A percentile compares a stretch with the other conserved stretches of the same genome.
Evolutionary conservation across 1,140 invertebrate species (phyloP).

Genomic region (Platorchestia sp.): DNA sequence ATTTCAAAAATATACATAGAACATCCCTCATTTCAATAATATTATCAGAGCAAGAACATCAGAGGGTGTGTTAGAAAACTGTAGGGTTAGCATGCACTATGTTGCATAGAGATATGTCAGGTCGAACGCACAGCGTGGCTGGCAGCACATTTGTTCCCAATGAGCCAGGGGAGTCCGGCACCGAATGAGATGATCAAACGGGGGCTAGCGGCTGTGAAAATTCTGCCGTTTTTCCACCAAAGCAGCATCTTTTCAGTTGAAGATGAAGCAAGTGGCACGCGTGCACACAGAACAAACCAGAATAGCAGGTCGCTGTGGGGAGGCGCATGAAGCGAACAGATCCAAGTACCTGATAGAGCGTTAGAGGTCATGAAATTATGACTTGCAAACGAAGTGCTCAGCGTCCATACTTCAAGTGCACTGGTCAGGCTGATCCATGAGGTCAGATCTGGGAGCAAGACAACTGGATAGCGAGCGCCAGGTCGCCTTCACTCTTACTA

Average conservation of each 20-base stretch:
- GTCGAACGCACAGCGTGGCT: too few relatives aligned
- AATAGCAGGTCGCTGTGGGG: too few relatives aligned
- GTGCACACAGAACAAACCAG: not conserved
- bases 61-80: too few relatives aligned
- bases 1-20: too few relatives aligned
- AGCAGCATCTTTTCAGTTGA: not conserved
- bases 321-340: not conserved
- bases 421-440: not conserved
- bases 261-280: not conserved
- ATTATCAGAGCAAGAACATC: too few relatives aligned
- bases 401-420: not conserved
- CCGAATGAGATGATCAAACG: not conserved
- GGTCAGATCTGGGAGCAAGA: not conserved
- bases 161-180: not conserved
- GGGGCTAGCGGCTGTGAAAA: not conserved
- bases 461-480: not conserved
- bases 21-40: too few relatives aligned
- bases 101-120: too few relatives aligned
- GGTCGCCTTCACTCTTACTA: not conserved
- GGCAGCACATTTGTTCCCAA: not conserved
- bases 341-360: not conserved
- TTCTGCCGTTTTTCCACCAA: not conserved
- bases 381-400: not conserved
- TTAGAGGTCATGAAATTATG: slow-evolving; percentile 9
- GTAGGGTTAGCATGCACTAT: too few relatives aligned